Conservation (phyloP, 2,888 invertebrate genomes). For the Coleophora flavipennella region DNA sequence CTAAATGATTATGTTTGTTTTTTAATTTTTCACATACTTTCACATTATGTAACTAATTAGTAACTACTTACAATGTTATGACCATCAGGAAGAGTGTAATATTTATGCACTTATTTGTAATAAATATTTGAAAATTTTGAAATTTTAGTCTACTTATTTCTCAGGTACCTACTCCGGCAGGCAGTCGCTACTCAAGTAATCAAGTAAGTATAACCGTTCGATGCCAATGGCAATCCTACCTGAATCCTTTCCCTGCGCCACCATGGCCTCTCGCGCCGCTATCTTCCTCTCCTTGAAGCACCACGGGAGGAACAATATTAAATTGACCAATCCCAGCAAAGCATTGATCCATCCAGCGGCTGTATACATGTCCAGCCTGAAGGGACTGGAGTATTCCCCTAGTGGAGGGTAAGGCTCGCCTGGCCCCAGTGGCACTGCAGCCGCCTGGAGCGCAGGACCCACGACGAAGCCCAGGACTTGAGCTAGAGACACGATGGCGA, state of each 20-base stretch:
- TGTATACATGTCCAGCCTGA: conserved; percentile 89
- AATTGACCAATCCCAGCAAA: conserved; percentile 79
- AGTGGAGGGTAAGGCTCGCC: conserved; percentile 42
- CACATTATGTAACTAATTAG: too few relatives aligned
- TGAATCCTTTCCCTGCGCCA: conserved; percentile 77
- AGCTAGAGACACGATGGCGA: conserved; percentile 86
- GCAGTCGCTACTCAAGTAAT: too few relatives aligned
- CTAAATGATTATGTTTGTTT: too few relatives aligned
- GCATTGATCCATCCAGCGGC: conserved; percentile 90
- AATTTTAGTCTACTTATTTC: too few relatives aligned
- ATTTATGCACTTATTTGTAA: too few relatives aligned
- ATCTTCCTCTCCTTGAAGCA: conserved; percentile 84
- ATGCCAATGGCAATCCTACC: conserved; percentile 37
- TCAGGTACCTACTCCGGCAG: too few relatives aligned
- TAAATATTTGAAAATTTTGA: too few relatives aligned
- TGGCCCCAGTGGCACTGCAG: conserved; percentile 83
- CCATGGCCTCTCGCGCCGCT: conserved; percentile 85
- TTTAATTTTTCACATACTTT: too few relatives aligned
- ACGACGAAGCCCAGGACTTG: conserved; percentile 91
- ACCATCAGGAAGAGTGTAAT: too few relatives aligned
- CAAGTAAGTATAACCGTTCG: too few relatives aligned
- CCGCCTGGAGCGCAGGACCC: conserved; percentile 87
- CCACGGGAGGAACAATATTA: conserved; percentile 81
- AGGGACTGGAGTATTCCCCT: conserved; percentile 68
- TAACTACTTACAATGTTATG: too few relatives aligned